Evolutionary conservation across 1,140 invertebrate genomes (phyloP), one percentile per base, ranked within the genome.

Genomic region (Drosophila dunni): DNA sequence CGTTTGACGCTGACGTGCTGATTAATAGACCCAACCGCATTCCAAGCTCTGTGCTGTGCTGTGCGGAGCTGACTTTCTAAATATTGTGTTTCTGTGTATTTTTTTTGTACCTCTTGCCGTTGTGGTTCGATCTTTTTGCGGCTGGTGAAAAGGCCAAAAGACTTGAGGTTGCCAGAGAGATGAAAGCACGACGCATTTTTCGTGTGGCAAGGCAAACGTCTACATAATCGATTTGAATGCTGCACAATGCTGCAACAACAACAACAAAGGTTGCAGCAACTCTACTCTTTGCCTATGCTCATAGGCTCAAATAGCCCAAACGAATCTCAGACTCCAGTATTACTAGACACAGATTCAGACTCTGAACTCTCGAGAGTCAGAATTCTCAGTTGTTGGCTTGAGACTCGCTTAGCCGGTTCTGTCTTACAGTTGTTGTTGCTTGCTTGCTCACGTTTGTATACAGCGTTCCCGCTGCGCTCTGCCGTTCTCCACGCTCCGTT

Each of bases 321-420:
- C 51, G 13, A 15, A 20, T 20, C 56, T 8, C 56, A 64, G 62
- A 64, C 51, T 36, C 40, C 13, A 56, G 42, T 36, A 15, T 45
- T 45, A 45, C 71, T 29, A 29, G 67, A 54, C 68, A 44, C 63
- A 68, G 78, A 83, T 76, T 82, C 29, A 56, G 56, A 68, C 60
- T 44, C 34, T 20, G 54, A 44, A 36, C 61, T 48, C 64, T 48
- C 64, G 17, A 38, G 11, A 33, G 44, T 36, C 62, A 61, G 58
- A 17, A 24, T 73, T 66, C 58, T 75, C 69, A 53, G 40, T 46
- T 71, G 64, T 61, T 58, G 56, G 50, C 20, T 40, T 63, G 50
- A 70, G 83, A 86, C 85, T 81, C 84, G 84, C 84, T 89, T 73
- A 84, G 84, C 84, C 84, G 84, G 84, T 89, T 89, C 84, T 89